Base-by-base conservation (phyloP, 2,888 invertebrate species). In the Gortyna flavago region DNA sequence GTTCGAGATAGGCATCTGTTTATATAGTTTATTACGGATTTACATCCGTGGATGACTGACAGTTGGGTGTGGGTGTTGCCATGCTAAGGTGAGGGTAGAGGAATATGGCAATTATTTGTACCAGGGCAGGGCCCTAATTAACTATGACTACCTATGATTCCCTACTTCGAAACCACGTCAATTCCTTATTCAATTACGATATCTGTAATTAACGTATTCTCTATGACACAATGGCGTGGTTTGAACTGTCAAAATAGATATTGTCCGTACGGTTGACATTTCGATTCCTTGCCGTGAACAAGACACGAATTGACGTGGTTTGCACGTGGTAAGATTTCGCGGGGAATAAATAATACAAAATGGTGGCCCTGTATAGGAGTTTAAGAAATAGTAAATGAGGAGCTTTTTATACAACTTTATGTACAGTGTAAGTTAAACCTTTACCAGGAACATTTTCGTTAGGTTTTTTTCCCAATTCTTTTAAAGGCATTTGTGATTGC, bases 1-100 rank as follows among this genome's bases (percentile, higher is more conserved):
- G 62, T 69, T 32, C 38, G 4, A 70, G 87, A 85, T 87, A 80
- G 72, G 74, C 48, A 87, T 87, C 87, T 85, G 68, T 87, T 68
- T 87, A 59, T 79, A 80, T 76, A 72, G 78, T 87, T 83, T 76
- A 87, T 79, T 77, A 66, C 48, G 32, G 75, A 80, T 86, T 57
- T 18, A 72, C 72, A 67, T 85, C 78, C 68, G 71, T 70, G 48
- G 66, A n/a, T 78, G 69, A 70, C 44, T 77, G 77, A 70, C 59
- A 25, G 72, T 41, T 71, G 21, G n/a, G 35, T 38, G 84, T 81
- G n/a, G 21, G 35, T 38, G 84, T 81, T 78, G 66, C 78, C 35
- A 83, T 48, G 82, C n/a, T 9, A 32, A 48, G 41, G n/a, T 32
- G n/a, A 5, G 25, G 16, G 11, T 21, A 13, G n/a, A 18, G 9